A percentile compares a stretch with the other conserved stretches of the same genome.
phyloP scores from a whole-genome alignment of 2,113 vertebrate genomes.

The Tachuris rubrigastra region DNA sequence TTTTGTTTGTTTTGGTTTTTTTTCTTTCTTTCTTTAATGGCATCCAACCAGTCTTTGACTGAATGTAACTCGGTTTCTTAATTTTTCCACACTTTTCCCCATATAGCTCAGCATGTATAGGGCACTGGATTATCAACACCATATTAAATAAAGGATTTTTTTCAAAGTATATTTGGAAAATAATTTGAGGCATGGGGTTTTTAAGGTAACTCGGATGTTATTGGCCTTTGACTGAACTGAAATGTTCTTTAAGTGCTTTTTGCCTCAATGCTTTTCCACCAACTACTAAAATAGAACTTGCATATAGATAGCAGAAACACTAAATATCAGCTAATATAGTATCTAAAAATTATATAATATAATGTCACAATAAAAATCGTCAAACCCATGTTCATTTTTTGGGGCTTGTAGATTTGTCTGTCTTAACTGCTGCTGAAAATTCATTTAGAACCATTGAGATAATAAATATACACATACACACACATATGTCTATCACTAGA shows the following conservation, averaged over 20 bases:
- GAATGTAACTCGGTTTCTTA: neutral
- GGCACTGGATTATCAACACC: neutral
- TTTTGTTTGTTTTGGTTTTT: too few species aligned
- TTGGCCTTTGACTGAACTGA: neutral
- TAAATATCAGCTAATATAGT: neutral
- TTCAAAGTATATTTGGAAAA: neutral
- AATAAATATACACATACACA: neutral
- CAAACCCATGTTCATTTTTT: neutral
- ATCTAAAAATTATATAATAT: neutral
- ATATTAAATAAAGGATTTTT: neutral
- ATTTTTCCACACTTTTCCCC: neutral
- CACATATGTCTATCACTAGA: neutral
- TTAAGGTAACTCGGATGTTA: accelerated
- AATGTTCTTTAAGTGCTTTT: neutral
- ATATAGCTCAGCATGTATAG: neutral
- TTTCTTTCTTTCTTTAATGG: neutral
- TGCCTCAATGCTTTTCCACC: neutral
- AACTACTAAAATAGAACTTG: neutral
- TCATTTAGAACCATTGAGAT: neutral
- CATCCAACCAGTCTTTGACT: neutral
- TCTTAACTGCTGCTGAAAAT: neutral
- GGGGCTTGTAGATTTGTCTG: neutral
- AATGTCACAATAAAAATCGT: neutral
- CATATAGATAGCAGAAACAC: neutral
- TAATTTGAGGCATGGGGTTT: neutral